phyloP scores from a whole-genome alignment of 1,140 invertebrate genomes.

The Hormaphis cornu region DNA sequence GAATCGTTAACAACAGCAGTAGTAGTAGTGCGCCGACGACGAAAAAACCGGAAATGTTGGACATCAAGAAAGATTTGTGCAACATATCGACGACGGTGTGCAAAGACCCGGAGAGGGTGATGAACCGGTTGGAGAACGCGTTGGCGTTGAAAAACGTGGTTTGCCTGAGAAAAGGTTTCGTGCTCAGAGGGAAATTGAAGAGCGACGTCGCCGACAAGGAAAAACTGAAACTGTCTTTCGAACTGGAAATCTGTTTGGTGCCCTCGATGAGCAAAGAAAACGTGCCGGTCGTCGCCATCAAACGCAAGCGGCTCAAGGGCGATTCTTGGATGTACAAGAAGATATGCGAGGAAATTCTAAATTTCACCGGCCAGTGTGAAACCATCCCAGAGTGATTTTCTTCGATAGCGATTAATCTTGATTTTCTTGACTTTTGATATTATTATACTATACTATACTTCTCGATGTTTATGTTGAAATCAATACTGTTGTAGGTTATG shows the following conservation, averaged over 20 bases:
- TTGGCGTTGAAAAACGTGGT: slow-evolving; percentile 58
- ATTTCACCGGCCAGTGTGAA: slow-evolving; percentile 33
- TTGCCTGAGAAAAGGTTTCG: slow-evolving; percentile 57
- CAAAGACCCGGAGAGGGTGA: slow-evolving; percentile 54
- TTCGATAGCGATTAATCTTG: neutral
- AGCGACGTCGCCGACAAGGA: slow-evolving; percentile 34
- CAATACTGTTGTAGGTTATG: too few species aligned
- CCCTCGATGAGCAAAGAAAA: slow-evolving; percentile 38
- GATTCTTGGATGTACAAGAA: slow-evolving; percentile 78
- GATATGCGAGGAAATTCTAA: slow-evolving; percentile 71
- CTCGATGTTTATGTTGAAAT: neutral
- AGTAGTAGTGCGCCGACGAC: neutral
- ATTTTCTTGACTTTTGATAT: neutral
- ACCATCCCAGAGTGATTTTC: slow-evolving; percentile 15
- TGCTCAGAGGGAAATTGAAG: slow-evolving; percentile 50
- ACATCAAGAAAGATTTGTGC: slow-evolving; percentile 51
- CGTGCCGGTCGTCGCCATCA: slow-evolving; percentile 53
- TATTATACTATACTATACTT: neutral
- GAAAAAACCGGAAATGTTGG: slow-evolving; percentile 16
- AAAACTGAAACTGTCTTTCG: slow-evolving; percentile 52
- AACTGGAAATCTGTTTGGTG: slow-evolving; percentile 68
- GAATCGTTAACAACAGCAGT: too few species aligned
- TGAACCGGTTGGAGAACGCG: slow-evolving; percentile 52
- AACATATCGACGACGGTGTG: slow-evolving; percentile 64
- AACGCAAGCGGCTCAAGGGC: slow-evolving; percentile 68